phyloP scores from a whole-genome alignment of 2,888 invertebrate genomes.

The Biston stratarius region DNA sequence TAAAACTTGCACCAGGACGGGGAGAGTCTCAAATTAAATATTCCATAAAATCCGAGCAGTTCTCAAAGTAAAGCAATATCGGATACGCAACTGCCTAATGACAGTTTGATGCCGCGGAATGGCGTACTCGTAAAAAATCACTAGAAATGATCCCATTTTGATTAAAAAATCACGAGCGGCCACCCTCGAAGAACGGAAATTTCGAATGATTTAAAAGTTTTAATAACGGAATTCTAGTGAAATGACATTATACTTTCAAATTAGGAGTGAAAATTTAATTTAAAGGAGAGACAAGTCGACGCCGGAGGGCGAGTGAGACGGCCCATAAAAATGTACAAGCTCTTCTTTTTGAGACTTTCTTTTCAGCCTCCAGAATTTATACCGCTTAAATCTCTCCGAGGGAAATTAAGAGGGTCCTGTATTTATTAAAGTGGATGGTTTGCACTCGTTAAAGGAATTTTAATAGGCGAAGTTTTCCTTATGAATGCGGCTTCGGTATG shows the following conservation, averaged over 20 bases:
- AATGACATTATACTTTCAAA: constrained; percentile 88
- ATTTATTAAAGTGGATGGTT: constrained; percentile 84
- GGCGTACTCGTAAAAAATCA: constrained; percentile 85
- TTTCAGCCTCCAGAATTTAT: constrained; percentile 84
- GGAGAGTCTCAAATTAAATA: constrained; percentile 72
- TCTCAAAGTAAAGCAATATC: constrained; percentile 84
- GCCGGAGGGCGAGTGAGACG: constrained; percentile 81
- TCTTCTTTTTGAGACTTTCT: constrained; percentile 84
- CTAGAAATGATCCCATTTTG: constrained; percentile 85
- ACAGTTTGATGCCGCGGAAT: constrained; percentile 81
- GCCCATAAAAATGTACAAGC: constrained; percentile 84
- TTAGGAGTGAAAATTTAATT: constrained; percentile 88
- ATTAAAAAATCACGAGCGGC: constrained; percentile 84
- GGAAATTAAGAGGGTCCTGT: constrained; percentile 82
- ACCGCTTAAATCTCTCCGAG: constrained; percentile 81
- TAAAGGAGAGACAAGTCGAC: constrained; percentile 85
- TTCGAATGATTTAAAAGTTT: constrained; percentile 87
- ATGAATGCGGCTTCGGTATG: constrained; percentile 79
- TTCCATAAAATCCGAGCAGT: constrained; percentile 79
- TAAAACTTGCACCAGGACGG: constrained; percentile 57
- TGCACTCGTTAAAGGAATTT: constrained; percentile 84
- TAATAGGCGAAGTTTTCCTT: constrained; percentile 82
- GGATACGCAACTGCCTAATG: constrained; percentile 84
- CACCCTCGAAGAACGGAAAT: constrained; percentile 76
- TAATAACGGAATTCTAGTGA: constrained; percentile 86